Base-by-base conservation (phyloP, 2,888 invertebrate species). In the Liposcelis brunnea region DNA sequence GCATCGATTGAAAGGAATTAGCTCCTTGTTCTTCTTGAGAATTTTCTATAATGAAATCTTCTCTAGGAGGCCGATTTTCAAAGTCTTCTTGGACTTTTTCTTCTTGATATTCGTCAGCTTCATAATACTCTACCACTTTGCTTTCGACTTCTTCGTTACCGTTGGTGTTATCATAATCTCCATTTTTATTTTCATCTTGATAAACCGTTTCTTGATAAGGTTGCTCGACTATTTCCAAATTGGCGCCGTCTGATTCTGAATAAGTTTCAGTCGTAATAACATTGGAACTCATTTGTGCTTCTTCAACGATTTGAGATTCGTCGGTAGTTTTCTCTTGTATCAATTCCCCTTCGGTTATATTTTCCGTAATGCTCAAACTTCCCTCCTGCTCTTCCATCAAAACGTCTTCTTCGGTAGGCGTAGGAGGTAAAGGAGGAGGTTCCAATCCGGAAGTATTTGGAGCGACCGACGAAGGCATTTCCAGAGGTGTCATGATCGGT, bases 401-500 rank as follows among this genome's bases (percentile, higher is more conserved):
- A 3, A 40, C 40, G 19, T 40, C 40, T n/a, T 40, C 40, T 4
- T 35, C 35, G 7, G 40, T 40, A 19, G 40, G 40, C 4, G 40
- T 40, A 5, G 40, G 40, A 12, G 40, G 40, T 16, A 40, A 21
- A 19, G 40, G 40, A 8, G 40, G 40, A 12, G 40, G 40, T 21
- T 14, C 19, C 40, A 40, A 21, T 8, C 19, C 40, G n/a, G 40
- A 40, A 5, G 19, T 40, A 11, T 40, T 18, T 5, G 40, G 16
- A 8, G 6, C 18, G 11, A 16, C 44, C 36, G 32, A 42, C 8
- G 54, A 52, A 4, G 82, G 81, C 18, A 78, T 71, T 60, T 84
- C 84, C 19, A 80, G 62, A 0, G 84, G 78, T 1, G 84, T 80
- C 85, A 85, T 85, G 44, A 85, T 85, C 1, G 85, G 80, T 60